Percentiles rank a stretch among this genome's conserved stretches.
phyloP scores from a whole-genome alignment of 1,140 invertebrate genomes.

The Hypsibius dujardini region DNA sequence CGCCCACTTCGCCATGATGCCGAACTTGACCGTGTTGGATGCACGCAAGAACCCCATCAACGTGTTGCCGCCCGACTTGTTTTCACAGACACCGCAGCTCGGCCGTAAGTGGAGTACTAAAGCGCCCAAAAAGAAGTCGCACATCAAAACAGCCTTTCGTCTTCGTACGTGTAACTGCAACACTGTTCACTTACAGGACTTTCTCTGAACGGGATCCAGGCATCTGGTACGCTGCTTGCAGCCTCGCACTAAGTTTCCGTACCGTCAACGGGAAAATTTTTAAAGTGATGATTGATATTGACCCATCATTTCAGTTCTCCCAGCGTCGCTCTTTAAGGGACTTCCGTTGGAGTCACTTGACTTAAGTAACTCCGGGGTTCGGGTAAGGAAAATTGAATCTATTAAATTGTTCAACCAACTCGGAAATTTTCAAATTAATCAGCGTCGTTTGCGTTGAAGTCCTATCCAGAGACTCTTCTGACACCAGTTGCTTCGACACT shows the following conservation, averaged over 20 bases:
- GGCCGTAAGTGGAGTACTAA: not conserved
- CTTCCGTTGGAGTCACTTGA: slow-evolving; percentile 10
- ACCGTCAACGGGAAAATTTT: too few relatives aligned
- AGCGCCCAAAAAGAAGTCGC: too few relatives aligned
- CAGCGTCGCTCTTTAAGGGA: not conserved
- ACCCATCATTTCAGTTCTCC: not conserved
- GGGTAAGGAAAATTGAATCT: not conserved
- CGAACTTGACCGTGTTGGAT: slow-evolving; percentile 6
- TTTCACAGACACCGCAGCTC: not conserved
- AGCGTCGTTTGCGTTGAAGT: not conserved
- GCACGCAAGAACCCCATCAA: not conserved
- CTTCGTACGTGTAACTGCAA: too few relatives aligned
- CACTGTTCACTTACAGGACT: not conserved
- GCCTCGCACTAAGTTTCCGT: too few relatives aligned
- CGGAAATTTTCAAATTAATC: too few relatives aligned
- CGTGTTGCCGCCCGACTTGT: not conserved
- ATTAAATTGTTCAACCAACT: too few relatives aligned
- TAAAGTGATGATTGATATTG: too few relatives aligned
- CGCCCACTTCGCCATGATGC: not conserved
- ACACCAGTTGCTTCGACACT: not conserved
- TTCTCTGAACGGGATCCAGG: not conserved
- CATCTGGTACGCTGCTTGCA: not conserved
- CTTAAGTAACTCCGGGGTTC: not conserved
- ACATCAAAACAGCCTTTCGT: too few relatives aligned
- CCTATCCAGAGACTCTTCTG: not conserved